Evolutionary conservation across 1,140 invertebrate species (phyloP).

Genomic region (Belonocnema kinseyi): DNA sequence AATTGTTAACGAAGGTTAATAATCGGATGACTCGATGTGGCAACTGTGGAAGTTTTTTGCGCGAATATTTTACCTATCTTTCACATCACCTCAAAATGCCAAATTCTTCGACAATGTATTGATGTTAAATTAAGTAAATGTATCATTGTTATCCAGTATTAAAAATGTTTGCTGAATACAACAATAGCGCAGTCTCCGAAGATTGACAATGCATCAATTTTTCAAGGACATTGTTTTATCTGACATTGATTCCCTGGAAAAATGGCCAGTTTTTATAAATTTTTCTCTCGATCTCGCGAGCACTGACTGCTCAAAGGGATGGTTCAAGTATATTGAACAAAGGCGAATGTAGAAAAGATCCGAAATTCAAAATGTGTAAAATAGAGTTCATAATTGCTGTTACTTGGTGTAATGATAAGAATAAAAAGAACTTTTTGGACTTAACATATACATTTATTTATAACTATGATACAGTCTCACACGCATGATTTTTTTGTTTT

Average conservation of each 20-base stretch:
- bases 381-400: not conserved
- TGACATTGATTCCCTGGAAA: slow-evolving; percentile 3
- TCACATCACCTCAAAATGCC: not conserved
- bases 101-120: slow-evolving; percentile 10
- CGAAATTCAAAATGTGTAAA: not conserved
- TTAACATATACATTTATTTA: slow-evolving; percentile 73
- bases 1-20: slow-evolving; percentile 17
- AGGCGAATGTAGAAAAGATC: not conserved
- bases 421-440: slow-evolving; percentile 48
- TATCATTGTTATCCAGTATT: slow-evolving; percentile 23
- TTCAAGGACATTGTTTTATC: not conserved
- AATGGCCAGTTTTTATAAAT: not conserved
- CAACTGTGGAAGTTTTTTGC: not conserved
- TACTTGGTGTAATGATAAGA: slow-evolving; percentile 1
- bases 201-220: not conserved
- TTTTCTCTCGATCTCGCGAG: not conserved
- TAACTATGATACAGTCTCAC: slow-evolving; percentile 72
- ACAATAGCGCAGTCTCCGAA: not conserved
- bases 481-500: slow-evolving; percentile 65
- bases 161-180: not conserved
- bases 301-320: not conserved
- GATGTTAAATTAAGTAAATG: not conserved
- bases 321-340: not conserved
- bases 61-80: not conserved
- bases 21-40: not conserved